A percentile compares a stretch with the other conserved stretches of the same genome.
phyloP scores from a whole-genome alignment of 1,140 invertebrate genomes.

The Papilio xuthus region DNA sequence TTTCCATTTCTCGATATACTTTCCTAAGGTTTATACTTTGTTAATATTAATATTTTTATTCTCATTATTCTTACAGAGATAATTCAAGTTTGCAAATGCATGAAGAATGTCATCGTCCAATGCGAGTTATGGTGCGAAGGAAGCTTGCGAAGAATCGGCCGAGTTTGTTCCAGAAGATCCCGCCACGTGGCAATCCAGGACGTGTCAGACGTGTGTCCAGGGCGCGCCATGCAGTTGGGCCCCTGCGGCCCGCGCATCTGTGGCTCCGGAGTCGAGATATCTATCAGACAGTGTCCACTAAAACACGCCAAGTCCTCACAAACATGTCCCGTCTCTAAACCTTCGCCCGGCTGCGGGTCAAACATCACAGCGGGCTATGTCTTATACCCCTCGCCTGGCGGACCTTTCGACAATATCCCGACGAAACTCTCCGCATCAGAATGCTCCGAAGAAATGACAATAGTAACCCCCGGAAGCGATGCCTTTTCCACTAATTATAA shows the following conservation, averaged over 20 bases:
- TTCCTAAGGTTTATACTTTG: background rate
- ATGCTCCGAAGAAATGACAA: constrained; percentile 25
- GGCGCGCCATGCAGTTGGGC: constrained; percentile 41
- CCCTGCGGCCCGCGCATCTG: constrained; percentile 48
- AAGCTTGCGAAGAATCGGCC: constrained; percentile 61
- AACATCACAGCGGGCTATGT: constrained; percentile 56
- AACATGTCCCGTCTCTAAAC: constrained; percentile 52
- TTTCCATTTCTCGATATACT: constrained; percentile 5
- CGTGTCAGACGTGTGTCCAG: constrained; percentile 52
- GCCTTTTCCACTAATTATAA: background rate
- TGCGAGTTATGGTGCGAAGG: constrained; percentile 74
- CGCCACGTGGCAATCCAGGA: constrained; percentile 62
- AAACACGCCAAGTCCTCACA: constrained; percentile 37
- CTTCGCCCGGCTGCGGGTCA: constrained; percentile 49
- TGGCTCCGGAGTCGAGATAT: constrained; percentile 58
- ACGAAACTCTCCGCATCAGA: constrained; percentile 39
- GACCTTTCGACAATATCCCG: constrained; percentile 37
- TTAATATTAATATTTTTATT: constrained; percentile 30
- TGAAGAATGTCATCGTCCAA: constrained; percentile 73
- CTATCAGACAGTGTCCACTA: constrained; percentile 54
- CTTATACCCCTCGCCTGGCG: constrained; percentile 52
- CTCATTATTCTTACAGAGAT: constrained; percentile 54
- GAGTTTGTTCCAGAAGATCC: constrained; percentile 66
- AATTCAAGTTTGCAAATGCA: constrained; percentile 74
- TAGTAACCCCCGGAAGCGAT: background rate